Percentiles rank a stretch among this genome's conserved stretches.
Evolutionary conservation across 2,888 invertebrate genomes (phyloP).

Genomic region (Macaria liturata): DNA sequence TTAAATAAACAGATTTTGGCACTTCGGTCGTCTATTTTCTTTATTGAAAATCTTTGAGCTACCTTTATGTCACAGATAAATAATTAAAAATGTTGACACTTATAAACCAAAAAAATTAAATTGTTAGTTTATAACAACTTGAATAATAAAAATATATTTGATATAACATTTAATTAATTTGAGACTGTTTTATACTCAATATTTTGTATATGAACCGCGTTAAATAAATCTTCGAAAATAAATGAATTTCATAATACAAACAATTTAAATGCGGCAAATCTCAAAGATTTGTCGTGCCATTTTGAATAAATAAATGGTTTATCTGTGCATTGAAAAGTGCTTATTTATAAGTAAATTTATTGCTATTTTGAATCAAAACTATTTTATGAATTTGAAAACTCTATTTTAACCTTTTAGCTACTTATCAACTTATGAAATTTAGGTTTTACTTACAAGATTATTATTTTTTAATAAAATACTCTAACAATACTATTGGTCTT

Average conservation of each 20-base stretch:
- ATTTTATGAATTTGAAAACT: slow-evolving; percentile 48
- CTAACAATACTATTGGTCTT: slow-evolving; percentile 76
- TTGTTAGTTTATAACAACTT: no score
- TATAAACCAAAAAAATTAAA: no score
- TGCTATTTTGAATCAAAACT: slow-evolving; percentile 56
- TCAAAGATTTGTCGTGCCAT: slow-evolving; percentile 16
- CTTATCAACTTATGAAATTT: slow-evolving; percentile 57
- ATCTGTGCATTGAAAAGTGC: slow-evolving; percentile 56
- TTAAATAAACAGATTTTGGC: slow-evolving; percentile 51
- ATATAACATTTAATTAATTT: no score
- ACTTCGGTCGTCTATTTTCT: slow-evolving; percentile 60
- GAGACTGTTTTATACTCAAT: no score
- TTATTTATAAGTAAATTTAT: slow-evolving; percentile 59
- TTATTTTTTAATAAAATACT: slow-evolving; percentile 64
- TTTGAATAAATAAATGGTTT: slow-evolving; percentile 8
- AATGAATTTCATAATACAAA: no score
- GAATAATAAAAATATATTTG: no score
- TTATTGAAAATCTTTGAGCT: slow-evolving; percentile 13
- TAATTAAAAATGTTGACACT: no score
- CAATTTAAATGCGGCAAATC: neutral
- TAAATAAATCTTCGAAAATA: no score
- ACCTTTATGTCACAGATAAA: no score
- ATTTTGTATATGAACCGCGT: no score
- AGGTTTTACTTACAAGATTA: slow-evolving; percentile 55
- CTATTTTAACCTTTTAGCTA: slow-evolving; percentile 63